Conservation (phyloP, 2,113 vertebrate species). For the Arizona elegans region DNA sequence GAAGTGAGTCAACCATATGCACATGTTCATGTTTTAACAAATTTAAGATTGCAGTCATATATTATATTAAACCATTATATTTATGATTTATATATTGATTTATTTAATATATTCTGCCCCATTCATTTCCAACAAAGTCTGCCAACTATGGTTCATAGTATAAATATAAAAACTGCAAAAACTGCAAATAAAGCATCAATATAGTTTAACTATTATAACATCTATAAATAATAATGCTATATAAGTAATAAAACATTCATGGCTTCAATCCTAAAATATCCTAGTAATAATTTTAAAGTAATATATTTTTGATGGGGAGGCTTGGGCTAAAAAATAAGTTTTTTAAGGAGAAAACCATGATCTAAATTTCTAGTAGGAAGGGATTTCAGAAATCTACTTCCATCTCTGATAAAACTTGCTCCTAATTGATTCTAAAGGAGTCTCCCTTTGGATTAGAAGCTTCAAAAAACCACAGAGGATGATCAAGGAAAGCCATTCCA, state of each 20-base stretch:
- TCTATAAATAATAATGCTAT: background rate
- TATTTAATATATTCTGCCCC: background rate
- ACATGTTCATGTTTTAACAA: background rate
- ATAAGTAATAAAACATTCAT: background rate
- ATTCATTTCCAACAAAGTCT: background rate
- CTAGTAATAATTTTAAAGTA: background rate
- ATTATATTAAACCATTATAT: background rate
- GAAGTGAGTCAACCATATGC: background rate
- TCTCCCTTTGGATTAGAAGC: background rate
- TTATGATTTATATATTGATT: background rate
- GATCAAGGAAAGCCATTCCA: background rate
- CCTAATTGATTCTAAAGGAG: background rate
- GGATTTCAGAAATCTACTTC: background rate
- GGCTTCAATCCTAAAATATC: background rate
- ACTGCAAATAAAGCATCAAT: background rate
- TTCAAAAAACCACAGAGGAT: background rate
- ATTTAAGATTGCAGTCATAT: background rate
- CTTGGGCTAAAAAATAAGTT: background rate
- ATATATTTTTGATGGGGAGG: background rate
- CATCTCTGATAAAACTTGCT: background rate
- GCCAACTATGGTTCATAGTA: background rate
- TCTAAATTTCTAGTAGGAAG: background rate
- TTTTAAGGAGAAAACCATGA: background rate
- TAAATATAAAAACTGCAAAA: background rate
- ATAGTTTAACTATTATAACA: background rate